Conservation (phyloP, 2,888 invertebrate genomes). For the Cosmopolites sordidus region DNA sequence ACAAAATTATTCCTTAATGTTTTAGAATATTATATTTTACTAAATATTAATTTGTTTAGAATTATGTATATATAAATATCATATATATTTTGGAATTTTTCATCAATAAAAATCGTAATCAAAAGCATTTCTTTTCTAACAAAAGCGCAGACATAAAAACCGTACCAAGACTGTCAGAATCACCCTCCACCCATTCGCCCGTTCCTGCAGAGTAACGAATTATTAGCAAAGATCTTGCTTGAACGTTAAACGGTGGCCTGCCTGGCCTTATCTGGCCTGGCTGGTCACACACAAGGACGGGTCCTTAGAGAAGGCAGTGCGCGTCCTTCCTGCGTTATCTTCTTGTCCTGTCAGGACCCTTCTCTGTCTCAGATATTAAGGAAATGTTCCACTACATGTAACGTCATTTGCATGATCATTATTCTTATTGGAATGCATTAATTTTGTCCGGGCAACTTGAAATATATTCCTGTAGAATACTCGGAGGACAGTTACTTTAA, state of each 20-base stretch:
- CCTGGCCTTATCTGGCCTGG: constrained; percentile 20
- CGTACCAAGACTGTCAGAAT: too few species aligned
- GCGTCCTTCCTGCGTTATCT: constrained; percentile 22
- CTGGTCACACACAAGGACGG: constrained; percentile 28
- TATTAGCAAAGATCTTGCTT: constrained; percentile 14
- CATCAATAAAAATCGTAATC: too few species aligned
- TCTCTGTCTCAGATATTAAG: constrained; percentile 35
- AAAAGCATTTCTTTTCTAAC: too few species aligned
- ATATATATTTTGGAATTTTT: too few species aligned
- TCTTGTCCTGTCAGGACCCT: constrained; percentile 39
- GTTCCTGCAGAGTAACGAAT: constrained; percentile 14
- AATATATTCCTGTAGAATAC: constrained; percentile 13
- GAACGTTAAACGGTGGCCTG: constrained; percentile 14
- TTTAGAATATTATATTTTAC: too few species aligned
- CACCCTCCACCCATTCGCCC: too few species aligned
- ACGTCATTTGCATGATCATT: constrained; percentile 36
- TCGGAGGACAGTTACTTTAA: background rate
- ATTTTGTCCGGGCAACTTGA: constrained; percentile 21
- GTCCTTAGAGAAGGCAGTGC: constrained; percentile 26
- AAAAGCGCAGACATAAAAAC: too few species aligned
- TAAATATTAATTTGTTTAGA: too few species aligned
- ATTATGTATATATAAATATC: too few species aligned
- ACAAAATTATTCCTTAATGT: too few species aligned
- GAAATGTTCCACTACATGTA: constrained; percentile 37
- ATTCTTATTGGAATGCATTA: constrained; percentile 32